phyloP scores from a whole-genome alignment of 2,888 invertebrate genomes.

The Cataglyphis rosenhaueri region DNA sequence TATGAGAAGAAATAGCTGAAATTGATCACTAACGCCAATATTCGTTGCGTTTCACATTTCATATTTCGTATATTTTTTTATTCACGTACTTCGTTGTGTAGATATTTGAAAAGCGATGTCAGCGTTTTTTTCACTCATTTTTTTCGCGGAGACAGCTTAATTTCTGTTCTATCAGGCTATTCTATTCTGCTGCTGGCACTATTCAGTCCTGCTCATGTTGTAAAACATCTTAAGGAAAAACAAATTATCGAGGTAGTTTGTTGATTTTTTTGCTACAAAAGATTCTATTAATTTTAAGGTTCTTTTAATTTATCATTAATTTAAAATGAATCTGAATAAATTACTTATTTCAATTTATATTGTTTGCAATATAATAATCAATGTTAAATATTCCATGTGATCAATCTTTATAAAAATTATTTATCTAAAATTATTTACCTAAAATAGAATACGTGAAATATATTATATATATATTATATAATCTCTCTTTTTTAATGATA shows the following conservation, averaged over 20 bases:
- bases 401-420: neutral
- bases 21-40: neutral
- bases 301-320: neutral
- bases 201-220: neutral
- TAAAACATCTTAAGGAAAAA: neutral
- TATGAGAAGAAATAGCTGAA: neutral
- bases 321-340: neutral
- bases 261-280: neutral
- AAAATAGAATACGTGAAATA: neutral
- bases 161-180: neutral
- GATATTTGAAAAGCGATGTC: conserved; percentile 12
- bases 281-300: neutral
- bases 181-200: neutral
- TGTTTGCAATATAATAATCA: neutral
- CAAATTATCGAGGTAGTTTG: neutral
- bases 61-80: neutral
- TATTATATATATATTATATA: neutral
- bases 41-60: neutral
- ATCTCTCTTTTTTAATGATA: neutral
- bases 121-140: neutral
- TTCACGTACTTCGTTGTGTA: neutral
- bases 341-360: neutral
- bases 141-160: neutral
- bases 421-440: neutral
- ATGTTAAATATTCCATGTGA: neutral